These are phyloP conservation scores for Dendroctonus valens DNA, from an alignment of 1,140 invertebrate genomes.

Conservation along the genomic window DNA sequence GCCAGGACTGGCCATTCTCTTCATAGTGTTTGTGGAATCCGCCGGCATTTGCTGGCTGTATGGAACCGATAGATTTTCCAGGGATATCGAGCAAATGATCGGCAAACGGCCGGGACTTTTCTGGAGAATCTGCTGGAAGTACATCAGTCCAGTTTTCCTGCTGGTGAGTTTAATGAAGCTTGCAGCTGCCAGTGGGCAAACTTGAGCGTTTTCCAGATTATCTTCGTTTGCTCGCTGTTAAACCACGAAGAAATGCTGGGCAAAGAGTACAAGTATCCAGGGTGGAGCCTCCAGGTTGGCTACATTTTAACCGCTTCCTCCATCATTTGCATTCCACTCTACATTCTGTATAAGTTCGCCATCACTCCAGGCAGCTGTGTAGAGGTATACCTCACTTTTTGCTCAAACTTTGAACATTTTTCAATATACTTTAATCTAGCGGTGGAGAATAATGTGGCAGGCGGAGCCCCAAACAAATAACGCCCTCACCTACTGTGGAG, in stretches of 20 bases:
- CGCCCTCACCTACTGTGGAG: conserved; percentile 47
- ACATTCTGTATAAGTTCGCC: conserved; percentile 80
- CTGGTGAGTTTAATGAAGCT: conserved; percentile 52
- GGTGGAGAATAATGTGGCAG: conserved; percentile 50
- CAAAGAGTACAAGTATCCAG: conserved; percentile 84
- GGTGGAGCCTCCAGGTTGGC: conserved; percentile 86
- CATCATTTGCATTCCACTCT: conserved; percentile 85
- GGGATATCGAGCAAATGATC: conserved; percentile 89
- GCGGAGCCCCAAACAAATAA: conserved; percentile 48
- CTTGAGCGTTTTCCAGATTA: conserved; percentile 62
- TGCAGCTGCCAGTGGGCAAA: background rate
- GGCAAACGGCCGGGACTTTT: conserved; percentile 83
- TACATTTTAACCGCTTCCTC: conserved; percentile 91
- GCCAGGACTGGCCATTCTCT: conserved; percentile 91
- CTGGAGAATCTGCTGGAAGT: conserved; percentile 92
- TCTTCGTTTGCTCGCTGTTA: conserved; percentile 88
- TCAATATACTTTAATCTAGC: conserved; percentile 31
- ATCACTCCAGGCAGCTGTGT: conserved; percentile 70
- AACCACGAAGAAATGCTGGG: conserved; percentile 86
- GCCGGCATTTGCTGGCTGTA: conserved; percentile 97
- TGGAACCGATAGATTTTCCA: conserved; percentile 82
- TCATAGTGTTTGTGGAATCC: conserved; percentile 94
- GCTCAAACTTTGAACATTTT: background rate
- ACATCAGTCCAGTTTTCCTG: conserved; percentile 83
- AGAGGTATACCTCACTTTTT: conserved; percentile 57